phyloP scores from a whole-genome alignment of 2,797 vertebrate genomes.

The Xyrichtys novacula region DNA sequence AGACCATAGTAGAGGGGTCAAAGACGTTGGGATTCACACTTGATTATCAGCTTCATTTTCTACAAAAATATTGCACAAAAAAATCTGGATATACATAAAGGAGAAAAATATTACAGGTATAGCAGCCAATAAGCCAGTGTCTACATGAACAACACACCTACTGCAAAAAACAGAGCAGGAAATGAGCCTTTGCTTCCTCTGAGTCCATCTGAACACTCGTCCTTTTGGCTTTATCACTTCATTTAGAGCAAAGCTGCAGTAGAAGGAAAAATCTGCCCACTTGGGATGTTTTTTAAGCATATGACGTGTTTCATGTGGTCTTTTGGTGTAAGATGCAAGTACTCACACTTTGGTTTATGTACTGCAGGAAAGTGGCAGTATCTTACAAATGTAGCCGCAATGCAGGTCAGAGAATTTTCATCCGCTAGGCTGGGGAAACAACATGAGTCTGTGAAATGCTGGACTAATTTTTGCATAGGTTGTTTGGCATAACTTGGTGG shows the following conservation, averaged over 20 bases:
- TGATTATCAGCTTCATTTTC: slow-evolving; percentile 59
- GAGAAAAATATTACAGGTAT: slow-evolving; percentile 42
- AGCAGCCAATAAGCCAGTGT: slow-evolving; percentile 59
- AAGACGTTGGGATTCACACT: slow-evolving; percentile 31
- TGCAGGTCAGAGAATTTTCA: too few relatives aligned
- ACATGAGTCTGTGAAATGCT: too few relatives aligned
- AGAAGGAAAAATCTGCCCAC: slow-evolving; percentile 20
- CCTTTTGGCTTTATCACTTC: neutral
- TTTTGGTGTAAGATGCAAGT: neutral
- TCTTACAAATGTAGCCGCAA: too few relatives aligned
- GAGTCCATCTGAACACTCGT: neutral
- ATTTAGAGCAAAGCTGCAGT: neutral
- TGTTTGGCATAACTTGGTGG: neutral
- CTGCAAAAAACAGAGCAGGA: slow-evolving; percentile 28
- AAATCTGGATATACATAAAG: slow-evolving; percentile 61
- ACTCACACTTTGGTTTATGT: neutral
- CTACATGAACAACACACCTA: slow-evolving; percentile 46
- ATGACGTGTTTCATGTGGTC: too few relatives aligned
- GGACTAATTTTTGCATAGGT: too few relatives aligned
- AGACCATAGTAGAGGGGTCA: slow-evolving; percentile 20
- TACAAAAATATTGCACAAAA: slow-evolving; percentile 81
- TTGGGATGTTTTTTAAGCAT: neutral
- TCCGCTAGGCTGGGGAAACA: neutral
- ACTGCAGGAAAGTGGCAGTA: neutral
- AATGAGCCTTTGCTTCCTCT: slow-evolving; percentile 9